These are phyloP conservation scores for Poecilia latipinna DNA, from an alignment of 2,113 vertebrate species.

Conservation along the genomic window DNA sequence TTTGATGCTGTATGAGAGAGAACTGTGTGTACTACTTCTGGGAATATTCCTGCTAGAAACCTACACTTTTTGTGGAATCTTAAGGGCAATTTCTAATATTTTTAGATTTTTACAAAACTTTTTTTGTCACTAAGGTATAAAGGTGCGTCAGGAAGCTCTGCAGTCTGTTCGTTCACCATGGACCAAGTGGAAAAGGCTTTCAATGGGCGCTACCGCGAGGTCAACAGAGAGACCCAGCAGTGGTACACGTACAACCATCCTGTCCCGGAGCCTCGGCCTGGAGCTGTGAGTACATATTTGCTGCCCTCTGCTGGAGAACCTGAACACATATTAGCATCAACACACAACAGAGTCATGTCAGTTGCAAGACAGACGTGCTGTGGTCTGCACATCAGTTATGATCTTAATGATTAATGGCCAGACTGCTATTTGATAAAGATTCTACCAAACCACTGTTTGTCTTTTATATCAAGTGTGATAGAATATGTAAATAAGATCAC, in stretches of 20 bases:
- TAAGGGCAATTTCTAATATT: background rate
- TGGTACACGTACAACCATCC: constrained; percentile 92
- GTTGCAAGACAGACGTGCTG: background rate
- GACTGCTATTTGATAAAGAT: background rate
- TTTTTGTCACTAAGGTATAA: constrained; percentile 82
- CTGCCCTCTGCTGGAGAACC: constrained; percentile 60
- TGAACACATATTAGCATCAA: background rate
- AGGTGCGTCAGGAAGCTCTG: constrained; percentile 87
- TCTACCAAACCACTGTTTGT: background rate
- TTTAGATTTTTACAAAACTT: background rate
- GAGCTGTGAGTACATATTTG: constrained; percentile 80
- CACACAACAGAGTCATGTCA: background rate
- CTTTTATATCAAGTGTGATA: background rate
- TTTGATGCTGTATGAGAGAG: background rate
- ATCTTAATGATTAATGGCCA: background rate
- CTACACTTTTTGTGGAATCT: background rate
- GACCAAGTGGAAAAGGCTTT: constrained; percentile 88
- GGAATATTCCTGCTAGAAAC: background rate
- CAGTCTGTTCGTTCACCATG: constrained; percentile 93
- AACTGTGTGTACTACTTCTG: background rate
- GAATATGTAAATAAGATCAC: background rate
- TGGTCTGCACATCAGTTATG: constrained; percentile 18
- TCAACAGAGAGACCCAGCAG: constrained; percentile 95
- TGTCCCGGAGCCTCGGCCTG: constrained; percentile 88
- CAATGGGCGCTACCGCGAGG: constrained; percentile 88